Conservation (phyloP, 2,797 vertebrate genomes). For the Hephaestus fuliginosus region DNA sequence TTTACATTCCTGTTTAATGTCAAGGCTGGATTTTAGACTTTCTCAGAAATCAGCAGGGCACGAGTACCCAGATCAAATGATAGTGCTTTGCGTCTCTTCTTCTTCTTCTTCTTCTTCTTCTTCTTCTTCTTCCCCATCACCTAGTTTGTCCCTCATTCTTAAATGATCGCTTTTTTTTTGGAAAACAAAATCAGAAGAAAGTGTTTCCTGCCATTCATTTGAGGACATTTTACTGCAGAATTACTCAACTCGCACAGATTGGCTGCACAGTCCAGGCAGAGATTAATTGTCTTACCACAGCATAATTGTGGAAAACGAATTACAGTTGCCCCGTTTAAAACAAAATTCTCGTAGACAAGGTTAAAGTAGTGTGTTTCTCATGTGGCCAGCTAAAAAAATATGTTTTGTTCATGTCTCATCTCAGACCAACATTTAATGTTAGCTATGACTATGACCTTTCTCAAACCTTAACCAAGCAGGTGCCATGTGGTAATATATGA, state of each 20-base stretch:
- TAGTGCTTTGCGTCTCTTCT: background rate
- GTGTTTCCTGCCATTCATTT: background rate
- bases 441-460: background rate
- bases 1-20: conserved; percentile 11
- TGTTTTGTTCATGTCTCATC: background rate
- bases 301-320: background rate
- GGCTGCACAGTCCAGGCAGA: background rate
- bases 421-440: no score
- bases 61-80: conserved; percentile 12
- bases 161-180: conserved; percentile 3
- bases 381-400: background rate
- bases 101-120: background rate
- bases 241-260: no score
- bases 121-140: background rate
- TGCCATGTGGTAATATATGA: background rate
- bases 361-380: background rate
- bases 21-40: background rate
- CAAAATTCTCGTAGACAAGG: background rate
- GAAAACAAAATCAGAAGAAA: background rate
- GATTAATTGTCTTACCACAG: background rate
- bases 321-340: background rate
- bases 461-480: background rate
- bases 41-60: background rate
- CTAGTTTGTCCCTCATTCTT: background rate
- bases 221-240: background rate